Percentiles rank a stretch among this genome's conserved stretches.
Conservation (phyloP, 2,797 vertebrate species). For the Chiroxiphia lanceolata region DNA sequence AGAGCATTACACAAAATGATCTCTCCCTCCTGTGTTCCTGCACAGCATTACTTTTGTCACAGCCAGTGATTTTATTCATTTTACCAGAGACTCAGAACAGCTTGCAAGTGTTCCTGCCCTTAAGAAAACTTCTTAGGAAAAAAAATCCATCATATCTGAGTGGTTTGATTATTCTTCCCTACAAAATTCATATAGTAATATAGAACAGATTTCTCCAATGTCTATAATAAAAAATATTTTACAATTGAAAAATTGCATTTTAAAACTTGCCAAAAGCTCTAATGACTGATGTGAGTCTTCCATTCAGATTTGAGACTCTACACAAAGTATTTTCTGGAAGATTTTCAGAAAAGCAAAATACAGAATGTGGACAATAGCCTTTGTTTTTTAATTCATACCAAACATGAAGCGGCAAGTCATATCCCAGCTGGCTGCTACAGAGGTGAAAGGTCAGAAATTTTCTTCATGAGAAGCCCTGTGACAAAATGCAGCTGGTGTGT, state of each 20-base stretch:
- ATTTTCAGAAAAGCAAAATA: neutral
- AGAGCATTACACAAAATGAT: neutral
- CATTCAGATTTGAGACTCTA: neutral
- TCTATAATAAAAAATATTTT: neutral
- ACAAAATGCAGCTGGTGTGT: neutral
- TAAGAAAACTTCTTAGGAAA: neutral
- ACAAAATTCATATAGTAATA: neutral
- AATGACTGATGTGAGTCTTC: neutral
- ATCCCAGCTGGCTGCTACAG: neutral
- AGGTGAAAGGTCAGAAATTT: neutral
- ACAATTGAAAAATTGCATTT: neutral
- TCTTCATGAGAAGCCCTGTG: neutral
- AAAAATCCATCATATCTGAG: neutral
- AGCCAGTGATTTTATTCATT: neutral
- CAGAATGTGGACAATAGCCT: neutral
- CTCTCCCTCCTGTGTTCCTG: neutral
- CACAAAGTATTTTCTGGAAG: neutral
- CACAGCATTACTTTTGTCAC: neutral
- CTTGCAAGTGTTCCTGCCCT: neutral
- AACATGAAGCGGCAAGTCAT: neutral
- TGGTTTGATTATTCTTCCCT: neutral
- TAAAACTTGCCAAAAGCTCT: neutral
- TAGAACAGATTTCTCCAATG: neutral
- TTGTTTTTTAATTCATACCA: neutral
- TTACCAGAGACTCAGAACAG: neutral